Evolutionary conservation across 2,113 vertebrate genomes (phyloP), one percentile per base, ranked within the genome.

Genomic region (Lepus europaeus): DNA sequence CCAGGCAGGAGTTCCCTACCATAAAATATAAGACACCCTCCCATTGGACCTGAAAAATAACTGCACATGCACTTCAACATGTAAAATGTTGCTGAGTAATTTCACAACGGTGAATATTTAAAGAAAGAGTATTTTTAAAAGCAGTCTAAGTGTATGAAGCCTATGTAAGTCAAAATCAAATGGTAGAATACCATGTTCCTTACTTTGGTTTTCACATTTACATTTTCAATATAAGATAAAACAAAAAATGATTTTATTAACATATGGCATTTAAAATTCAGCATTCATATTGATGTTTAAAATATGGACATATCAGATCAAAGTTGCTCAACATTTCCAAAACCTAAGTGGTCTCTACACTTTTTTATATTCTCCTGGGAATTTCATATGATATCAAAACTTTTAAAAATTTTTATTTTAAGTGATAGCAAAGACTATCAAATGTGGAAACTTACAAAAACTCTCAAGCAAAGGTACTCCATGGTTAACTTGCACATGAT

Each of bases 351-450:
- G 81, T 64, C 14, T 61, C 19, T 70, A 59, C 0, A 33, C 45
- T 39, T 87, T 64, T 29, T 77, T 51, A 53, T 39, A 79, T 51
- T 77, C 10, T 86, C 0, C 25, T 79, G 27, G 25, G 6, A 86
- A 2, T 79, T 95, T 68, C 73, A 3, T 31, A 79, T 49, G 5
- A 86, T 73, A 68, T 56, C 93, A 69, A 82, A 86, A 69, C 89
- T 89, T 91, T 73, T 61, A 23, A 33, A 88, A 53, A 80, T 69
- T 87, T 73, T 70, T 64, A 29, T 0, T 45, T 23, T 91, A 45
- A 91, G 59, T 49, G 9, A n/a, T 25, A 53, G 12, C 61, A 5
- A 92, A 93, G 27, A 51, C n/a, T 74, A 66, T 31, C 73, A 61
- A 91, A 61, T 13, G 1, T 86, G 17, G 84, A 88, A 69, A 82